Evolutionary conservation across 1,140 invertebrate genomes (phyloP), one percentile per base, ranked within the genome.

Genomic region (Eriosoma lanigerum): DNA sequence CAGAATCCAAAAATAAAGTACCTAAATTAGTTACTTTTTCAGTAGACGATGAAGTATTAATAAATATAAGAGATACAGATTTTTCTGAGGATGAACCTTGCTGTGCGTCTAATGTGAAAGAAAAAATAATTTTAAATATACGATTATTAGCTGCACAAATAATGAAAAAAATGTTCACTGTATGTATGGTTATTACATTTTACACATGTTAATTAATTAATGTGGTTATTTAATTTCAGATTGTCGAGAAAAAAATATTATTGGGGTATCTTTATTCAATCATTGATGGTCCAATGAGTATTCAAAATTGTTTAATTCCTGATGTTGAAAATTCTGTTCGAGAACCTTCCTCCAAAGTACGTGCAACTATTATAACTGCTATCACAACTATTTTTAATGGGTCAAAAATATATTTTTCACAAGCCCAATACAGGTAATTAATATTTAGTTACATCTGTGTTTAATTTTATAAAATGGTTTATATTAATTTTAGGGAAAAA

Each of bases 31-130:
- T 62, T 26, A 26, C 56, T 26, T 48, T 78, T 62, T 60, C 75
- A 60, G 56, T 60, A 12, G 75, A 78, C 3, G 75, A 62, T 46
- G 75, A 78, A 46, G 17, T 46, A 0, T 62, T 78, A 19, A 62
- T 78, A 56, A 48, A 62, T 15, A 21, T 78, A 8, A 78, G 38
- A 46, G 56, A 78, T 78, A 62, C 75, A 46, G 75, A 78, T 78
- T 78, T 78, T 78, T 78, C 75, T 26, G 75, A 78, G 44, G 75
- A 78, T 48, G 75, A 78, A 78, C 75, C 15, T n/a, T 60, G n/a
- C n/a, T n/a, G 21, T 1, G 19, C 24, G 17, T 60, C 52, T 26
- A 46, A 58, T 78, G 21, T 58, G 0, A 46, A 3, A 48, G 56
- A 38, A 26, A n/a, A 3, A 46, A 26, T 44, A 17, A n/a, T 15